These are phyloP conservation scores for Serripes groenlandicus DNA, from an alignment of 2,888 invertebrate species.

Conservation along the genomic window DNA sequence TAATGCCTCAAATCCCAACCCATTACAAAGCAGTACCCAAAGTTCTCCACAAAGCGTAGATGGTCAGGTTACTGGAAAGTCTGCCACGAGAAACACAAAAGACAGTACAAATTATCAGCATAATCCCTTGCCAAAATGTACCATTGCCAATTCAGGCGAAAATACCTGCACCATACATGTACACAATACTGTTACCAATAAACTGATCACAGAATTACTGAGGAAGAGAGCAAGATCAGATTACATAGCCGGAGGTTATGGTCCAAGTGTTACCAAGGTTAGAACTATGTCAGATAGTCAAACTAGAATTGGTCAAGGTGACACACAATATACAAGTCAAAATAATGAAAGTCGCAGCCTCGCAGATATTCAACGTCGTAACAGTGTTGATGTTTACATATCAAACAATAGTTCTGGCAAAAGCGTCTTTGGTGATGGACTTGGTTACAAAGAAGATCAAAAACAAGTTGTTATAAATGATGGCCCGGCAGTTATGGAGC, in stretches of 20 bases:
- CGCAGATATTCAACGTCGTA: too few relatives aligned
- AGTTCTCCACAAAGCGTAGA: neutral
- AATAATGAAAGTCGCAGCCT: too few relatives aligned
- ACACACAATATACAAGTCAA: too few relatives aligned
- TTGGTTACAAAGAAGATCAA: too few relatives aligned
- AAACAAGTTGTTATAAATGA: too few relatives aligned
- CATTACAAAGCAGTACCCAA: neutral
- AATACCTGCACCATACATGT: neutral
- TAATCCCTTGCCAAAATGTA: too few relatives aligned
- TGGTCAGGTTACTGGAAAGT: neutral
- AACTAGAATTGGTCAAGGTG: too few relatives aligned
- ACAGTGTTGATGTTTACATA: too few relatives aligned
- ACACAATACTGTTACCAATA: neutral
- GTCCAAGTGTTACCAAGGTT: neutral
- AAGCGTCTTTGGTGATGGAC: too few relatives aligned
- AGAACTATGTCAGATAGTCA: constrained; percentile 1
- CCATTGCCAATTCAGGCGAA: neutral
- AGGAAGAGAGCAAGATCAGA: constrained; percentile 1
- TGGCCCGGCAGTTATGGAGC: too few relatives aligned
- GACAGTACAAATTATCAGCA: too few relatives aligned
- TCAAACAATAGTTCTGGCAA: too few relatives aligned
- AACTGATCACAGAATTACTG: constrained; percentile 6
- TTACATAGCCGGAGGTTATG: neutral
- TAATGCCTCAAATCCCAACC: neutral
- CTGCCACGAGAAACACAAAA: neutral